Base-by-base conservation (phyloP, 2,888 invertebrate species). In the Myopa tessellatipennis region DNA sequence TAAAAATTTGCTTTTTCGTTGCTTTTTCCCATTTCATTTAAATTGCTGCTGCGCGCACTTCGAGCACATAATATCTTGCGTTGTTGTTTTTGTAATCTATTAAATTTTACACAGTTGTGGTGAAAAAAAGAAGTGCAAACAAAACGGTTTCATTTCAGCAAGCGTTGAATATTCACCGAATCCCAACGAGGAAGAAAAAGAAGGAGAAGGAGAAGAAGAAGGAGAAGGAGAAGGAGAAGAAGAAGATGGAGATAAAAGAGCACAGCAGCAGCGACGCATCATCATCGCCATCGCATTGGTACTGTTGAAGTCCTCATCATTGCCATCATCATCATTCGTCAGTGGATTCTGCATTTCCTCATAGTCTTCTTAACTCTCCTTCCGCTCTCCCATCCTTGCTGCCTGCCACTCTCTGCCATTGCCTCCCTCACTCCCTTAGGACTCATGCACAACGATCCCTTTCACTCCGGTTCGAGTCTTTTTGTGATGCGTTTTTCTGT, bases 291-390 rank as follows among this genome's bases (percentile, higher is more conserved):
- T 38, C 58, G 74, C 58, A 75, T 77, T 58, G 61, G 71, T 34
- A n/a, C n/a, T n/a, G 65, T 55, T n/a, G 55, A 18, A 60, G 60
- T 67, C 71, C 68, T 71, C 70, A 45, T n/a, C 34, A 52, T 70
- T 38, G 65, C 63, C 50, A 52, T 74, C 71, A 68, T 74, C 58
- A 68, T 50, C 65, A 71, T 76, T 71, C 65, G 71, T 71, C 52
- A 63, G 76, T 63, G 70, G 55, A 76, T 76, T 76, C 68, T 71
- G 45, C 65, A 40, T 76, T 71, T 63, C 65, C 38, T 52, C 70
- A 26, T 70, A 34, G 26, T 70, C 26, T 26, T 50, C 36, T 52
- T 16, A 12, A n/a, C 50, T 10, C 12, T 67, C 4, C 12, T 34
- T 36, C 34, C 34, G 0, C 5, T 14, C 16, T 68, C 5, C 50